Conservation (phyloP, 64 coral and sea anemone genomes). For the Pachyseris speciosa region DNA sequence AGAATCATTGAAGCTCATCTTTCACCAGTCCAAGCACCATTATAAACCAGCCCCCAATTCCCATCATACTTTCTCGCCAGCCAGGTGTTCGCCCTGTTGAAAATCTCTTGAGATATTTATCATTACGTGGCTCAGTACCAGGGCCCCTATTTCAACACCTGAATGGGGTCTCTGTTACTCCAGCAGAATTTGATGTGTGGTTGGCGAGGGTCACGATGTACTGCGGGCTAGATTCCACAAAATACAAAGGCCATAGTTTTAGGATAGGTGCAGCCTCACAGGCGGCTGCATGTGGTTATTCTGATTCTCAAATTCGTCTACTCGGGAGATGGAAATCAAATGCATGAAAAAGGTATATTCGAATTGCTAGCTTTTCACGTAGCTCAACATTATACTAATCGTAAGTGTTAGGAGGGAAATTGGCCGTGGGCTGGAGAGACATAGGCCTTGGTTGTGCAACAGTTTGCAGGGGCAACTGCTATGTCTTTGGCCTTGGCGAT, state of each 20-base stretch:
- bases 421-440: too few species aligned
- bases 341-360: not conserved
- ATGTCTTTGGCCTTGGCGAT: too few species aligned
- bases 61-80: not conserved
- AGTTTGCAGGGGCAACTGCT: too few species aligned
- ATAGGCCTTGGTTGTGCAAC: too few species aligned
- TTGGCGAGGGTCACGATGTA: not conserved
- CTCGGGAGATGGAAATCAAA: not conserved
- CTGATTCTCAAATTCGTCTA: not conserved
- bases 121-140: not conserved
- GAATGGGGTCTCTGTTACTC: not conserved
- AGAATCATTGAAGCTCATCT: not conserved
- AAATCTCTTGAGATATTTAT: not conserved
- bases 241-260: conserved; percentile 10
- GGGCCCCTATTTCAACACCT: not conserved
- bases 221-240: not conserved
- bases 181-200: not conserved
- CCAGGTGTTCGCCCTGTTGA: not conserved
- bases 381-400: too few species aligned
- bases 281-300: not conserved
- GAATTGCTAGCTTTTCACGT: not conserved
- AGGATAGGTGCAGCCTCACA: not conserved
- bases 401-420: too few species aligned
- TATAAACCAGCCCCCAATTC: not conserved
- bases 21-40: not conserved